Evolutionary conservation across 1,140 invertebrate species (phyloP).

Genomic region (Sycophaga agraensis): DNA sequence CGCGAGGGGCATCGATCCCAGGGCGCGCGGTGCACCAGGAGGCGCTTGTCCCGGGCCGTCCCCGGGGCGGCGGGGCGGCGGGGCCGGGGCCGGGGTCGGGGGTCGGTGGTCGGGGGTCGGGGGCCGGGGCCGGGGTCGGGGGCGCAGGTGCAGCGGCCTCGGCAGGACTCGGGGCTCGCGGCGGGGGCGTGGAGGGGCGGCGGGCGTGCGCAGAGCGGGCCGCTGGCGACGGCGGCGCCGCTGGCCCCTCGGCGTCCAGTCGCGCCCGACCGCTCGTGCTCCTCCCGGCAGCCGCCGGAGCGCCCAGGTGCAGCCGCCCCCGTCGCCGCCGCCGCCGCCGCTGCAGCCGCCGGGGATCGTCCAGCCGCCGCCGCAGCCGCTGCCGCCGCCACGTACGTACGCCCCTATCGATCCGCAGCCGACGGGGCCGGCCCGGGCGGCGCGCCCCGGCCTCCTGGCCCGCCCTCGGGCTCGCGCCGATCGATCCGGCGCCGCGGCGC

Average conservation of each 20-base stretch:
- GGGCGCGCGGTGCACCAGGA: too few species aligned
- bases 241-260: too few species aligned
- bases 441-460: neutral
- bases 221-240: neutral
- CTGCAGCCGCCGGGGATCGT: too few species aligned
- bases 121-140: neutral
- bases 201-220: neutral
- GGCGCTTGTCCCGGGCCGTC: neutral
- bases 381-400: too few species aligned
- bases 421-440: too few species aligned
- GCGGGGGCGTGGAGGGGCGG: neutral
- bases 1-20: slow-evolving; percentile 1
- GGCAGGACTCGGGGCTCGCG: neutral
- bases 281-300: too few species aligned
- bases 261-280: too few species aligned
- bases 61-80: neutral
- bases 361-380: too few species aligned
- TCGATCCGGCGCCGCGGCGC: neutral
- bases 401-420: too few species aligned
- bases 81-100: neutral
- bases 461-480: neutral
- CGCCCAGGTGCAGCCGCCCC: too few species aligned
- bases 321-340: too few species aligned
- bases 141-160: neutral
- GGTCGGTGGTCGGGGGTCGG: neutral